Conservation (phyloP, 2,797 vertebrate genomes). For the Dermochelys coriacea region DNA sequence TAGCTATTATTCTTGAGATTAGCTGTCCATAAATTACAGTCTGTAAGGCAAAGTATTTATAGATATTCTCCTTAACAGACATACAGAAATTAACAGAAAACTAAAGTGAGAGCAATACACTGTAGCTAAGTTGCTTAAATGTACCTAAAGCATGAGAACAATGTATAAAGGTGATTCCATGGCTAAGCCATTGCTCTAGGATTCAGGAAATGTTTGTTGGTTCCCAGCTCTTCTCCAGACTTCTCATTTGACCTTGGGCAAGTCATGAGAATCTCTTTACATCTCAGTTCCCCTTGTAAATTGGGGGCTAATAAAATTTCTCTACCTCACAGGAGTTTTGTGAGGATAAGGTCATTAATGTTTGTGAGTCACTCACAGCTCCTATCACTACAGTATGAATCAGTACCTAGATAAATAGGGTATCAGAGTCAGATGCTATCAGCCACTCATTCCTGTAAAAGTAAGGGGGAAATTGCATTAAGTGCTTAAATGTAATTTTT, state of each 20-base stretch:
- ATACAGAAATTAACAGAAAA: not conserved
- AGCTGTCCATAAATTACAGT: not conserved
- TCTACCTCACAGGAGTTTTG: not conserved
- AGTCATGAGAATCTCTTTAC: not conserved
- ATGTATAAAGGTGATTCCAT: not conserved
- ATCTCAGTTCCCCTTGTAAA: not conserved
- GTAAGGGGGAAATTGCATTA: constrained; percentile 14
- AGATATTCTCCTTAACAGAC: not conserved
- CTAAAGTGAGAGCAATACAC: not conserved
- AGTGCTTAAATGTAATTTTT: constrained; percentile 39
- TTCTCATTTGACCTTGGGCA: not conserved
- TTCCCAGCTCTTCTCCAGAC: not conserved
- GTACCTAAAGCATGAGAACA: not conserved
- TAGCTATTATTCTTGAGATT: not conserved
- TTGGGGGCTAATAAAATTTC: not conserved
- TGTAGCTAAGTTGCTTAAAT: not conserved
- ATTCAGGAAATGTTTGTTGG: not conserved
- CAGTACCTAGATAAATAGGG: not conserved
- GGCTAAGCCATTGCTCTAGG: not conserved
- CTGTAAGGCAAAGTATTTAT: not conserved
- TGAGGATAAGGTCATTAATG: not conserved
- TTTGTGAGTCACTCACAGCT: not conserved
- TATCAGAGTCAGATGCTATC: not conserved
- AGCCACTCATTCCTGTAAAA: constrained; percentile 44
- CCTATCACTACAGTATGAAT: not conserved